These are phyloP conservation scores for Sander vitreus DNA, from an alignment of 2,113 vertebrate genomes.

Conservation along the genomic window DNA sequence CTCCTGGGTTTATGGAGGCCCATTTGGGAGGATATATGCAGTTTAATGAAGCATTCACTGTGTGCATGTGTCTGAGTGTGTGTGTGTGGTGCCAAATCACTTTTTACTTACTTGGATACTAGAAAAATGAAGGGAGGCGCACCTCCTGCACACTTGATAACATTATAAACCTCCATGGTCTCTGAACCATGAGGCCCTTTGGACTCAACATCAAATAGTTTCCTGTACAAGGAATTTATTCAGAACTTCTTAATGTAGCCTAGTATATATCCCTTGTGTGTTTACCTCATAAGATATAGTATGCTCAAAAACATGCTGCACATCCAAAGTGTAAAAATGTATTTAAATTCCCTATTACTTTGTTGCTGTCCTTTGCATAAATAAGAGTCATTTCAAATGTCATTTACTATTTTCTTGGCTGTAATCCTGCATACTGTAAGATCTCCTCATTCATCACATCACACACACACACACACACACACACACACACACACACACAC, in stretches of 20 bases:
- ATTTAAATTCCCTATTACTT: constrained; percentile 51
- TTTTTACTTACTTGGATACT: constrained; percentile 45
- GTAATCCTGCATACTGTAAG: constrained; percentile 46
- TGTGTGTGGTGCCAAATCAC: constrained; percentile 44
- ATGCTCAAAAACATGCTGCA: constrained; percentile 52
- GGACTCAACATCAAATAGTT: constrained; percentile 71
- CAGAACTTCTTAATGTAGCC: constrained; percentile 52
- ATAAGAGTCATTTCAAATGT: constrained; percentile 58
- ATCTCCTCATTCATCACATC: constrained; percentile 70
- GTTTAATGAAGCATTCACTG: constrained; percentile 71
- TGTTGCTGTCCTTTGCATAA: constrained; percentile 62
- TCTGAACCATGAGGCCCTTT: constrained; percentile 61
- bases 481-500: not conserved
- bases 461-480: constrained; percentile 16
- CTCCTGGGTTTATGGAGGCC: constrained; percentile 55
- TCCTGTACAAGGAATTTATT: constrained; percentile 66
- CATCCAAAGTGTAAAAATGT: constrained; percentile 54
- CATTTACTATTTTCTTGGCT: constrained; percentile 55
- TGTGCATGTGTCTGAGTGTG: constrained; percentile 30
- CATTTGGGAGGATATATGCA: constrained; percentile 70
- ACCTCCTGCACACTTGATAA: constrained; percentile 67
- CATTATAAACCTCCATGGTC: constrained; percentile 60
- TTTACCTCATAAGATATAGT: constrained; percentile 46
- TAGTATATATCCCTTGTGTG: constrained; percentile 35
- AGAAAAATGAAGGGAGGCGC: constrained; percentile 42